Evolutionary conservation across 2,113 vertebrate genomes (phyloP).

Genomic region (Hydrochoerus hydrochaeris): DNA sequence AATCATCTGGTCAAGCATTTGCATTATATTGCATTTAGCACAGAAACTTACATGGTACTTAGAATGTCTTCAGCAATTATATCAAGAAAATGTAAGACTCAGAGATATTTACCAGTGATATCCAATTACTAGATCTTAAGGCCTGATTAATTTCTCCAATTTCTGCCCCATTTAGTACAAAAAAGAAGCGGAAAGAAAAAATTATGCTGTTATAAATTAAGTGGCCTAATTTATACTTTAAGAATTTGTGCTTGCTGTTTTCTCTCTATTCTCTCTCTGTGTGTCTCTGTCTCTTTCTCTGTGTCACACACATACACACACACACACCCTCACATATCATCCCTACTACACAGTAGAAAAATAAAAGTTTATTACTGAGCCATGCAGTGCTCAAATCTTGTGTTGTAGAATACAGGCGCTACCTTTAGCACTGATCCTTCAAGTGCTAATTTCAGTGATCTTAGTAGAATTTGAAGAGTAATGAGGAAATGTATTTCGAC

Average conservation of each 20-base stretch:
- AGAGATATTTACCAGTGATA: constrained; percentile 36
- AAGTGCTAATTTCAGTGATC: background rate
- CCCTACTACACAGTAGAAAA: background rate
- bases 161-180: background rate
- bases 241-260: constrained; percentile 8
- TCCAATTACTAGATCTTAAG: constrained; percentile 42
- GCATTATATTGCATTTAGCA: constrained; percentile 64
- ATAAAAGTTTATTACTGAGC: background rate
- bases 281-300: background rate
- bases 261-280: background rate
- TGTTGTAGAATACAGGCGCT: background rate
- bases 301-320: background rate
- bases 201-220: constrained; percentile 47
- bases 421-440: background rate
- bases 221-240: background rate
- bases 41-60: constrained; percentile 39
- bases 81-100: constrained; percentile 19
- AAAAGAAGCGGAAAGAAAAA: constrained; percentile 25
- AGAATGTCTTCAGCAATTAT: constrained; percentile 64
- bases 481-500: background rate
- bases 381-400: background rate
- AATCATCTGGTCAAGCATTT: constrained; percentile 72
- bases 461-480: background rate
- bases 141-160: constrained; percentile 54
- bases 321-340: background rate